Base-by-base conservation (phyloP, 2,113 vertebrate genomes). In the Nasalis larvatus region DNA sequence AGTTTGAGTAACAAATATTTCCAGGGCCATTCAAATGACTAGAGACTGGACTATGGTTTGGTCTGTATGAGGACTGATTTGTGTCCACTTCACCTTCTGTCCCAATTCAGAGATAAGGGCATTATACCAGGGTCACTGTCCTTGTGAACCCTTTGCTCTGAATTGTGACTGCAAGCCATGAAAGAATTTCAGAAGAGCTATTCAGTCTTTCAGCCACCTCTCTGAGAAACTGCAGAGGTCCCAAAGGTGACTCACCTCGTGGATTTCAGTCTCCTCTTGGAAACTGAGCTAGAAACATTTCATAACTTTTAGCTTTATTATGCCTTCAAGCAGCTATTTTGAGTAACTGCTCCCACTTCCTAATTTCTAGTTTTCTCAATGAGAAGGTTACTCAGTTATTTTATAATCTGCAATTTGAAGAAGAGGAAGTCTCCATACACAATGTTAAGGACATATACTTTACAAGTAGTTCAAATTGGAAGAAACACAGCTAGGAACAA, bases 301-400 rank as follows among this genome's bases (percentile, higher is more conserved):
- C 13, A 74, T 6, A 76, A 37, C 25, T 54, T 86, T 71, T 40
- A 81, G 6, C 10, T 95, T 8, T 63, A 14, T 90, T 32, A 85
- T 76, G 18, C 9, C 9, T 60, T 87, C 8, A 81, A 49, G 25
- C 20, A 76, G 13, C 66, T 30, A 1, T 30, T 58, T 86, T 47
- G 32, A 40, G 21, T 52, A 77, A 13, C 27, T 32, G 0, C 0
- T 5, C 0, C 20, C 8, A 18, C 8, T 4, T 9, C 5, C 21
- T 12, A 68, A 73, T 42, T 93, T 78, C 60, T 76, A 63, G 42
- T 71, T 76, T 89, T 18, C 66, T 63, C 66, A 77, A 35, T 25
- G 56, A 89, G 10, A 88, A 56, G 4, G 1, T 54, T 88, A 2
- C 42, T 86, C 23, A 49, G 0, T 88, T 87, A 56, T 74, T 77